Conservation (phyloP, 1,140 invertebrate genomes). For the Paracyclopina nana region DNA sequence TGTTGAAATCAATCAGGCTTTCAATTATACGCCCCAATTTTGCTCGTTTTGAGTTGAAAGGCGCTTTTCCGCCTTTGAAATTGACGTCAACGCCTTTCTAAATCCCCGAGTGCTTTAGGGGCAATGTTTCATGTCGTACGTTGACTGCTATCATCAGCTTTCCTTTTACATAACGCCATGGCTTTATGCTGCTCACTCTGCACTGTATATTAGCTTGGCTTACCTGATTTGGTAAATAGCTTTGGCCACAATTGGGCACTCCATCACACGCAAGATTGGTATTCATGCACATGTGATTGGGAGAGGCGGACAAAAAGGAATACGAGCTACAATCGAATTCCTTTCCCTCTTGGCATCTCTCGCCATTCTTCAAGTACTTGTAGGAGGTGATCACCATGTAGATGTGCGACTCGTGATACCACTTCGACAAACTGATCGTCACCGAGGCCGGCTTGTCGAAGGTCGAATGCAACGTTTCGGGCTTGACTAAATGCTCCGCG, state of each 20-base stretch:
- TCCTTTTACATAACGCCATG: too few relatives aligned
- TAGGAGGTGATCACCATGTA: conserved; percentile 15
- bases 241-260: conserved; percentile 14
- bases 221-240: conserved; percentile 13
- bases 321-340: conserved; percentile 8
- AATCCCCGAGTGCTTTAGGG: too few relatives aligned
- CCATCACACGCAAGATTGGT: conserved; percentile 13
- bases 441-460: conserved; percentile 9
- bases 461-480: conserved; percentile 4
- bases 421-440: conserved; percentile 6
- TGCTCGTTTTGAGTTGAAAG: too few relatives aligned
- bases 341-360: conserved; percentile 8
- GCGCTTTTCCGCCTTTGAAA: too few relatives aligned
- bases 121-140: too few relatives aligned
- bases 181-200: too few relatives aligned
- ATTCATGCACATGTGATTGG: conserved; percentile 12
- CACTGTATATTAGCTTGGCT: too few relatives aligned
- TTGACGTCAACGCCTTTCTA: too few relatives aligned
- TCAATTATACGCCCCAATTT: too few relatives aligned
- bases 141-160: too few relatives aligned
- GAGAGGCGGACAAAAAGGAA: conserved; percentile 3
- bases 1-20: too few relatives aligned
- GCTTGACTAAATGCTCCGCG: conserved; percentile 10
- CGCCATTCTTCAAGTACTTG: conserved; percentile 13
- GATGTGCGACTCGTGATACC: background rate